A percentile compares a stretch with the other conserved stretches of the same genome.
Conservation (phyloP, 1,140 invertebrate genomes). For the Bombus superbus region DNA sequence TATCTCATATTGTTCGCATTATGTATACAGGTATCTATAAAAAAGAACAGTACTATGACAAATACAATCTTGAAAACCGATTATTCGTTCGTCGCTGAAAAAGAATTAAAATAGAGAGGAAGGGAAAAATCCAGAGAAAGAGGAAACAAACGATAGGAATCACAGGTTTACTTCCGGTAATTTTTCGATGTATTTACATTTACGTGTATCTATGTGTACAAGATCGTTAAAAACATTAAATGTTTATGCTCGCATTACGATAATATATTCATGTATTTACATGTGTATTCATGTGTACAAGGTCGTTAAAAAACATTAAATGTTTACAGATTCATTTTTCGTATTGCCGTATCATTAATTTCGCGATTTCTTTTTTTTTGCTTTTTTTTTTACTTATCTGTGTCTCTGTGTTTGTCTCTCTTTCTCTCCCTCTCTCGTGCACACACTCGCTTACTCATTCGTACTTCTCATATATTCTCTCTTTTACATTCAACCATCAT, state of each 20-base stretch:
- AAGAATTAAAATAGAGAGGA: not conserved
- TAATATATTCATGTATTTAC: slow-evolving; percentile 80
- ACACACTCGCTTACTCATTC: slow-evolving; percentile 2
- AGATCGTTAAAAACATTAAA: slow-evolving; percentile 82
- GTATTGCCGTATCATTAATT: slow-evolving; percentile 56
- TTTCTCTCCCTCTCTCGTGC: slow-evolving; percentile 52
- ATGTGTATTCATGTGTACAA: slow-evolving; percentile 79
- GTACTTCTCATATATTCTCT: not conserved
- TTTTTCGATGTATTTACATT: slow-evolving; percentile 81
- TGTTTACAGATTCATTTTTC: slow-evolving; percentile 72
- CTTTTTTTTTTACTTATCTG: slow-evolving; percentile 30
- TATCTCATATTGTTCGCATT: not conserved
- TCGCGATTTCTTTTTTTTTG: not conserved
- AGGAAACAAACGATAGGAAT: slow-evolving; percentile 53
- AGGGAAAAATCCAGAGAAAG: slow-evolving; percentile 49
- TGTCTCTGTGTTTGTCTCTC: slow-evolving; percentile 50
- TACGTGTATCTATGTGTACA: slow-evolving; percentile 81
- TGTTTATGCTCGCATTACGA: slow-evolving; percentile 79
- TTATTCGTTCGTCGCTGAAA: not conserved
- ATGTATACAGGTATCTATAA: slow-evolving; percentile 1
- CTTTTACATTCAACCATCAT: slow-evolving; percentile 13
- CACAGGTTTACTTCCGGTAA: slow-evolving; percentile 73
- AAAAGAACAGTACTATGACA: slow-evolving; percentile 7
- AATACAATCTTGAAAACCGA: slow-evolving; percentile 4
- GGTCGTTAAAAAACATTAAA: slow-evolving; percentile 80